A percentile compares a stretch with the other conserved stretches of the same genome.
These are phyloP conservation scores for Scaptomyza tumidula DNA, from an alignment of 2,888 invertebrate genomes.

Conservation along the genomic window DNA sequence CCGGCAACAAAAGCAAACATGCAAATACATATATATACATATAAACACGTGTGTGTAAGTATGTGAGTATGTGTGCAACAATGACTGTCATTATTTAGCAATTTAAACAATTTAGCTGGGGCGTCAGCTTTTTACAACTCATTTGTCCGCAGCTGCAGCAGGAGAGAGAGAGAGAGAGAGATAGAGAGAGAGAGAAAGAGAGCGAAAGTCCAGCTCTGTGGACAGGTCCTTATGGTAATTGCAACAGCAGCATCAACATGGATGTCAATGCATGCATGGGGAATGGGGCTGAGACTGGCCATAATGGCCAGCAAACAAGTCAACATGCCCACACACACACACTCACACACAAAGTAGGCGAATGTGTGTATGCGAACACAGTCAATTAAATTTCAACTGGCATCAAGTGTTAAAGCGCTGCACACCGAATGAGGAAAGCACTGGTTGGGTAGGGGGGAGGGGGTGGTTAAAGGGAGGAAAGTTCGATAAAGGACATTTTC, in stretches of 20 bases:
- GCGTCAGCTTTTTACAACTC: slow-evolving; percentile 67
- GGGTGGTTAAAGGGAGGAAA: too few species aligned
- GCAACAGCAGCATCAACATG: slow-evolving; percentile 56
- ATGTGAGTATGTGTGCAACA: slow-evolving; percentile 22
- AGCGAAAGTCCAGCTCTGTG: neutral
- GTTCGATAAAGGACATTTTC: neutral
- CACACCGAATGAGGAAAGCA: slow-evolving; percentile 2
- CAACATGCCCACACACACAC: slow-evolving; percentile 30
- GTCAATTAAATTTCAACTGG: slow-evolving; percentile 75
- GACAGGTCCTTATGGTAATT: slow-evolving; percentile 47
- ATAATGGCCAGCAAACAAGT: slow-evolving; percentile 58
- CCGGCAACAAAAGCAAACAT: slow-evolving; percentile 48
- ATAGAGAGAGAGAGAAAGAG: too few species aligned
- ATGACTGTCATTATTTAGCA: slow-evolving; percentile 71
- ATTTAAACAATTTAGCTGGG: slow-evolving; percentile 72
- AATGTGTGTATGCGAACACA: slow-evolving; percentile 50
- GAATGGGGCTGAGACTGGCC: slow-evolving; percentile 23
- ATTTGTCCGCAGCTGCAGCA: slow-evolving; percentile 53
- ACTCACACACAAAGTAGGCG: slow-evolving; percentile 24
- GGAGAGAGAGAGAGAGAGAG: too few species aligned
- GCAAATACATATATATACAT: neutral
- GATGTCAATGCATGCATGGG: slow-evolving; percentile 22
- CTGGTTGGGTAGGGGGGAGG: too few species aligned
- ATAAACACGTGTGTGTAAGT: neutral
- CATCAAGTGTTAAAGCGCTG: slow-evolving; percentile 68